Base-by-base conservation (phyloP, 2,113 vertebrate genomes). In the Pungitius pungitius region DNA sequence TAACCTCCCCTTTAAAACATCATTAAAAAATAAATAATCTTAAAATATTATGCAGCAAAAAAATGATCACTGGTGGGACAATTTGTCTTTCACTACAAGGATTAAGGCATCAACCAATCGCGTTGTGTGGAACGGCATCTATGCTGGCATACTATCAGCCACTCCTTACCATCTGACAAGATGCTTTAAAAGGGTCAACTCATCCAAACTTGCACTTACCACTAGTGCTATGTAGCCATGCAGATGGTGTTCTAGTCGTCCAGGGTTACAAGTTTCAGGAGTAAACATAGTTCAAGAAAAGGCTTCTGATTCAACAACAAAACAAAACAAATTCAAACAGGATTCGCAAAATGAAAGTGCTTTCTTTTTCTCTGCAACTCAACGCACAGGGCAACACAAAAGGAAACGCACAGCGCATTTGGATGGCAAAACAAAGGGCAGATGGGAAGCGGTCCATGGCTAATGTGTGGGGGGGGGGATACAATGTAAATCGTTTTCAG, bases 331-430 rank as follows among this genome's bases (percentile, higher is more conserved):
- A 73, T 62, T 47, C 72, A 89, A 80, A 85, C 73, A 85, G 14
- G 35, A 81, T 47, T 85, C 63, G 78, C 60, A 78, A 80, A 68
- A 69, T 56, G 5, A 85, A 82, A 81, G 30, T 13, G 27, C 54
- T 90, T 88, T 87, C 82, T 89, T 90, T 85, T 87, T 86, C 84
- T 88, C 86, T 90, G 90, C 88, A 85, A 90, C 86, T 86, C 76
- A 6, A 73, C 42, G 75, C 30, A 72, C 64, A 78, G 69, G 65
- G 75, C 78, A 87, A 90, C 68, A 87, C 66, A 64, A 71, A 69
- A 76, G 43, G 1, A 70, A 69, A 82, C 0, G 62, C n/a, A 55
- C 12, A 77, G 71, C 24, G 69, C 67, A 81, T 56, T 69, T 61
- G 20, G 27, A 75, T 61, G 76, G 67, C 71, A 84, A 87, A 71